Conservation (phyloP, 2,797 vertebrate species). For the Eidolon dupreanum region DNA sequence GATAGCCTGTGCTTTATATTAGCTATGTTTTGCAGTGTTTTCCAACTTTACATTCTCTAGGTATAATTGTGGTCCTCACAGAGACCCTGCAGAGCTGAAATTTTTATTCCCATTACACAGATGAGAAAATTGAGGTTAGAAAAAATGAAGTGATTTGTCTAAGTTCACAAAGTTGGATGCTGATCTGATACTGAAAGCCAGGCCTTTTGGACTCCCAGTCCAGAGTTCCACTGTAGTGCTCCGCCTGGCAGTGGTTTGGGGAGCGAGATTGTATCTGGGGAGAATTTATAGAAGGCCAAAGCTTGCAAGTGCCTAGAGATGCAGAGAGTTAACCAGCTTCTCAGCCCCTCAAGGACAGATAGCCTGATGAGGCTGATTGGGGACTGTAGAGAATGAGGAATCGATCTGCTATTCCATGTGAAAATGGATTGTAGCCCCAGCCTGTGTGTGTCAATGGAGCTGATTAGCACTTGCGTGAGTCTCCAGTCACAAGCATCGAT, state of each 20-base stretch:
- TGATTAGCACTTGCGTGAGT: slow-evolving; percentile 79
- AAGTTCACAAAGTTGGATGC: neutral
- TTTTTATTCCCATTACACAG: slow-evolving; percentile 19
- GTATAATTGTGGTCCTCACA: neutral
- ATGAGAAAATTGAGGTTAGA: slow-evolving; percentile 50
- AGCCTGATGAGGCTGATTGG: slow-evolving; percentile 48
- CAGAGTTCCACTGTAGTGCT: neutral
- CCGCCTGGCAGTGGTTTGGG: neutral
- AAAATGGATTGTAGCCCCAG: slow-evolving; percentile 84
- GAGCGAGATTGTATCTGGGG: neutral
- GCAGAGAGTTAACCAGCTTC: slow-evolving; percentile 53
- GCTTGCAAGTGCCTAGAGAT: neutral
- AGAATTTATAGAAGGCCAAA: neutral
- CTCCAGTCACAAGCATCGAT: slow-evolving; percentile 75
- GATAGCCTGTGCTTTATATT: neutral
- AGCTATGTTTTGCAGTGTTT: neutral
- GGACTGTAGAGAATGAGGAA: slow-evolving; percentile 75
- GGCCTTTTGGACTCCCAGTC: neutral
- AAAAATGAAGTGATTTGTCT: neutral
- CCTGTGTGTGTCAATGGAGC: slow-evolving; percentile 74
- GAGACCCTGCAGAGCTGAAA: neutral
- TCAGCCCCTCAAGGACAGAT: slow-evolving; percentile 39
- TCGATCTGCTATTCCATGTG: slow-evolving; percentile 83
- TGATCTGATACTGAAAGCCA: neutral
- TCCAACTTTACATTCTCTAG: neutral